Evolutionary conservation across 2,113 vertebrate species (phyloP).

Genomic region (Tetrax tetrax): DNA sequence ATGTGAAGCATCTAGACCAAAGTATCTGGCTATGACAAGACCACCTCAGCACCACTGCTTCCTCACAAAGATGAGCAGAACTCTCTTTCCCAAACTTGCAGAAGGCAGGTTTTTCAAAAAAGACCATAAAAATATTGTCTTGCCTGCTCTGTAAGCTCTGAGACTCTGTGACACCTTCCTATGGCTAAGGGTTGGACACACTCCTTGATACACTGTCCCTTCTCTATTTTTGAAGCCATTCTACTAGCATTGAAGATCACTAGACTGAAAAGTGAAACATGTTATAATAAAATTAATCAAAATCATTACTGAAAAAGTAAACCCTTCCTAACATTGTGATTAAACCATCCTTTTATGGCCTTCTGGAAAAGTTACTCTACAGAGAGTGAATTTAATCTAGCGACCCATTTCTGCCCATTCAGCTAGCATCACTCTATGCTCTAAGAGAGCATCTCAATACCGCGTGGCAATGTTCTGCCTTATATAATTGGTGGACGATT

Average conservation of each 20-base stretch:
- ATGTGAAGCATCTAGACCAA: background rate
- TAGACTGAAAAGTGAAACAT: background rate
- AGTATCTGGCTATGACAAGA: background rate
- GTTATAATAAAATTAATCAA: background rate
- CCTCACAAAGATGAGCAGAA: background rate
- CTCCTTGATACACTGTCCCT: background rate
- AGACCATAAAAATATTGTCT: background rate
- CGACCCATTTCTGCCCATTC: background rate
- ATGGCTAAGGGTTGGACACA: background rate
- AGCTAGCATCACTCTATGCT: background rate
- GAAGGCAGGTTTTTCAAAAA: background rate
- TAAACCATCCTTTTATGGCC: background rate
- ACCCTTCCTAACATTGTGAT: background rate
- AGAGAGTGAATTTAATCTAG: background rate
- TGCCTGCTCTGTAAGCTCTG: background rate
- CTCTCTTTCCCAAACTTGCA: background rate
- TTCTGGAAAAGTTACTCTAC: background rate
- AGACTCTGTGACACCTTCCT: background rate
- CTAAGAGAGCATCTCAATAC: background rate
- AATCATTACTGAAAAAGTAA: background rate
- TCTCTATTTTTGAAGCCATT: background rate
- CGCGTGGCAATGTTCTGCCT: background rate
- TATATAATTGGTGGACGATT: background rate
- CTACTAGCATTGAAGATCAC: background rate
- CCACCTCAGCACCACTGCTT: background rate